These are phyloP conservation scores for Labrus mixtus DNA, from an alignment of 2,113 vertebrate species.

Conservation along the genomic window DNA sequence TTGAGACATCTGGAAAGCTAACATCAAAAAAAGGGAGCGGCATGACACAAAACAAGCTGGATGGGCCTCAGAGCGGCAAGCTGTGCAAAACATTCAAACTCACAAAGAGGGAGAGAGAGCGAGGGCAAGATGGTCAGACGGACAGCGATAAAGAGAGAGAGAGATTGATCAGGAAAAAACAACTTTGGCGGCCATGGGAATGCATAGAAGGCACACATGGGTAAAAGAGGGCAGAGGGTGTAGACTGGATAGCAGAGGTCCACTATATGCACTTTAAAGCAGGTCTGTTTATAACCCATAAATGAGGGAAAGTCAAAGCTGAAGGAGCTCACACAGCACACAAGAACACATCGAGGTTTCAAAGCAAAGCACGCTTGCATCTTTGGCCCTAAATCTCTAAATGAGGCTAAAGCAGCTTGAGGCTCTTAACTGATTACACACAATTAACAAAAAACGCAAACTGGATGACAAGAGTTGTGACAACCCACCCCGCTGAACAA, in stretches of 20 bases:
- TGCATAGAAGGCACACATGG: conserved; percentile 46
- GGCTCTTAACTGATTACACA: conserved; percentile 69
- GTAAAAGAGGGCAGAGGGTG: conserved; percentile 49
- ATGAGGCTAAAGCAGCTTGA: conserved; percentile 54
- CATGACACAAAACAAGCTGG: conserved; percentile 82
- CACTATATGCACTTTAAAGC: conserved; percentile 59
- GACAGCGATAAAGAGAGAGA: conserved; percentile 39
- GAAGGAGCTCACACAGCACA: background rate
- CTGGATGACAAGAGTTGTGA: conserved; percentile 46
- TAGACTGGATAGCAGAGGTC: conserved; percentile 45
- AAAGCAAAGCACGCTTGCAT: conserved; percentile 13
- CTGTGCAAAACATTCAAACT: conserved; percentile 75
- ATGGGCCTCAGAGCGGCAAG: conserved; percentile 75
- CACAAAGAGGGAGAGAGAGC: conserved; percentile 58
- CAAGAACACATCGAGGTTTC: conserved; percentile 4
- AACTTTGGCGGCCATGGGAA: conserved; percentile 60
- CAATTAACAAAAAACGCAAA: conserved; percentile 70
- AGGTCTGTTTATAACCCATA: conserved; percentile 53
- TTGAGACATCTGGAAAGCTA: conserved; percentile 80
- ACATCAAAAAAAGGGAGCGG: conserved; percentile 71
- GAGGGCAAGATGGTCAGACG: conserved; percentile 42
- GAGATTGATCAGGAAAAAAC: conserved; percentile 51
- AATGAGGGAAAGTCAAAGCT: conserved; percentile 32
- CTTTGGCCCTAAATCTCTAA: conserved; percentile 49
- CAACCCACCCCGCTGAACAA: conserved; percentile 53